These are phyloP conservation scores for Bombylius discolor DNA, from an alignment of 2,888 invertebrate species.

Conservation along the genomic window DNA sequence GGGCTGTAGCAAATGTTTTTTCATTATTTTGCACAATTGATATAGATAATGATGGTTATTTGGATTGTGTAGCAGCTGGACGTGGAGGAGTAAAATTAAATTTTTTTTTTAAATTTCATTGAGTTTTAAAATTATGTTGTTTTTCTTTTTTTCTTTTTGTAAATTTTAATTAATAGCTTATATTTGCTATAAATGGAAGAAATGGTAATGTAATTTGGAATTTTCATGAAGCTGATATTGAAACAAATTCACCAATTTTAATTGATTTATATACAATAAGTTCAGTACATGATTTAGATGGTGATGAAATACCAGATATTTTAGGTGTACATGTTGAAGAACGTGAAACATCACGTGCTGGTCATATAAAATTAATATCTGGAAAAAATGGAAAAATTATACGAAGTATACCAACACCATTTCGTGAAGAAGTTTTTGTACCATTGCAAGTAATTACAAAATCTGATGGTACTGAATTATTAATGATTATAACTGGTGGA, in stretches of 20 bases:
- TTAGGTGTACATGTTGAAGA: conserved; percentile 52
- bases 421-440: conserved; percentile 54
- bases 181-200: conserved; percentile 51
- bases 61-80: conserved; percentile 63
- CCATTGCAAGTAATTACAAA: conserved; percentile 53
- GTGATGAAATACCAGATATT: conserved; percentile 55
- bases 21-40: conserved; percentile 59
- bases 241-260: conserved; percentile 37
- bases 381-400: conserved; percentile 54
- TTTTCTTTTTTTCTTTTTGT: not conserved
- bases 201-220: conserved; percentile 56
- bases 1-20: conserved; percentile 59
- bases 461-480: conserved; percentile 46
- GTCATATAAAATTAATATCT: conserved; percentile 55
- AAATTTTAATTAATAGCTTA: conserved; percentile 34
- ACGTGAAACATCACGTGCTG: conserved; percentile 40
- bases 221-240: conserved; percentile 28
- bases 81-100: conserved; percentile 48
- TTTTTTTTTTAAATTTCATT: not conserved
- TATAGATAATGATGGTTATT: conserved; percentile 50
- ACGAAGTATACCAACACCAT: conserved; percentile 48
- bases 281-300: conserved; percentile 54
- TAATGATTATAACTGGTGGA: conserved; percentile 62
- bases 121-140: no score
- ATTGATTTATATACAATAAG: conserved; percentile 57